phyloP scores from a whole-genome alignment of 2,113 vertebrate genomes.

The Hyperopisus bebe region DNA sequence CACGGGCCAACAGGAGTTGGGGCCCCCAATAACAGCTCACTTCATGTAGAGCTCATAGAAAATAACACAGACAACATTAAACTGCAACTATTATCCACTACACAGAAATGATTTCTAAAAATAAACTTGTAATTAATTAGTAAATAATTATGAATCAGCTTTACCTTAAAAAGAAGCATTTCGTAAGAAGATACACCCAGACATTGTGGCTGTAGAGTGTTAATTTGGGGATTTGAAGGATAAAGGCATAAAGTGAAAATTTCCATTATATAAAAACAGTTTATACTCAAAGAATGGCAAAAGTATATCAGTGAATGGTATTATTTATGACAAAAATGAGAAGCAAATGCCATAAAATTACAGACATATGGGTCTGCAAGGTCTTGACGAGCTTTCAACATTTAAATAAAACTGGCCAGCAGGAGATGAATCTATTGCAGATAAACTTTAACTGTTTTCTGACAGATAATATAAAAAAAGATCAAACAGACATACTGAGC shows the following conservation, averaged over 20 bases:
- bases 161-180: not conserved
- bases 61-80: not conserved
- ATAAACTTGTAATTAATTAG: not conserved
- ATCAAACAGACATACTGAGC: not conserved
- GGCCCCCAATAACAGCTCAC: slow-evolving; percentile 26
- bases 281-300: not conserved
- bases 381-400: not conserved
- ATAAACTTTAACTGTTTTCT: not conserved
- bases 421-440: not conserved
- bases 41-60: slow-evolving; percentile 9
- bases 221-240: not conserved
- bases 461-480: not conserved
- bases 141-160: not conserved
- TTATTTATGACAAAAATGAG: not conserved
- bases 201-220: not conserved
- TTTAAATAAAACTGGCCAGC: not conserved
- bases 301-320: not conserved
- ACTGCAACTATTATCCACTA: not conserved
- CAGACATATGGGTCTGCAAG: not conserved
- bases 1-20: not conserved
- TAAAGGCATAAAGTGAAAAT: not conserved
- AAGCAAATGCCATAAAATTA: not conserved
- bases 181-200: not conserved
- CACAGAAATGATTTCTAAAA: not conserved
- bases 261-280: not conserved